A percentile compares a stretch with the other conserved stretches of the same genome.
These are phyloP conservation scores for Coregonus ussuriensis DNA, from an alignment of 2,797 vertebrate species.

Conservation along the genomic window DNA sequence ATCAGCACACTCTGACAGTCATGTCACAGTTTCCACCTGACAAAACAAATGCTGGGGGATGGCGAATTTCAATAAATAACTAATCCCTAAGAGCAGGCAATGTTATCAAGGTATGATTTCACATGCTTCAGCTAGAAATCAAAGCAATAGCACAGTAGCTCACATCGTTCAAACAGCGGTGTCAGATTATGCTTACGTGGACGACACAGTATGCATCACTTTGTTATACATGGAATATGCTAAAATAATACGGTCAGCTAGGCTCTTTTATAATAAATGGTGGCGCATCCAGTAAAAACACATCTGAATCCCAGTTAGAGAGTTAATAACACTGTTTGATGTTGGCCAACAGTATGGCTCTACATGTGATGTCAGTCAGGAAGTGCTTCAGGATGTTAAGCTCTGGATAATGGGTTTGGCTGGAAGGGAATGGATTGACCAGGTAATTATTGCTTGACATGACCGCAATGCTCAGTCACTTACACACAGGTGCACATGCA, in stretches of 20 bases:
- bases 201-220: constrained; percentile 14
- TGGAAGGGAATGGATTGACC: neutral
- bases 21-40: neutral
- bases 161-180: neutral
- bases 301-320: neutral
- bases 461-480: neutral
- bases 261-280: constrained; percentile 40
- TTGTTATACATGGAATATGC: constrained; percentile 16
- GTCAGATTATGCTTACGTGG: constrained; percentile 15
- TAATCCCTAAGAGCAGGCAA: constrained; percentile 15
- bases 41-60: neutral
- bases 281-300: constrained; percentile 17
- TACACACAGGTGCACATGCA: neutral
- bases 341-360: constrained; percentile 18
- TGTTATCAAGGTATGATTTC: neutral
- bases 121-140: neutral
- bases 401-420: constrained; percentile 31
- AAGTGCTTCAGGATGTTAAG: neutral
- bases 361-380: constrained; percentile 28
- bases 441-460: constrained; percentile 18
- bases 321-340: constrained; percentile 20
- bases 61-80: neutral
- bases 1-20: neutral
- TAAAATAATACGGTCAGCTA: constrained; percentile 21
- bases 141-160: neutral